Evolutionary conservation across 2,888 invertebrate species (phyloP).

Genomic region (Synanthedon andrenaeformis): DNA sequence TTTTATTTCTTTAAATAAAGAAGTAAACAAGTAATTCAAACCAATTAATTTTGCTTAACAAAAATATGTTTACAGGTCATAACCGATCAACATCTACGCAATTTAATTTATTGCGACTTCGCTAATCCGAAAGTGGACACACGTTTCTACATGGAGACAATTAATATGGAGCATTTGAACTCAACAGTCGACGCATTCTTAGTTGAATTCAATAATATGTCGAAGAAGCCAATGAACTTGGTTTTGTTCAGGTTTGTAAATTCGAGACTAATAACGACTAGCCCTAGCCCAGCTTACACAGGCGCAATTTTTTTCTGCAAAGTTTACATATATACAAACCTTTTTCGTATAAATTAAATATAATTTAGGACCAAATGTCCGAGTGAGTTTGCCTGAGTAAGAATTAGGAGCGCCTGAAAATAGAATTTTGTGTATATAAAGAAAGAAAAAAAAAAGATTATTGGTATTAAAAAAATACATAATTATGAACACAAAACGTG

Average conservation of each 20-base stretch:
- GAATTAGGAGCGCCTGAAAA: no score
- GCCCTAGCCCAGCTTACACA: no score
- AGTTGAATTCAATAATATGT: constrained; percentile 93
- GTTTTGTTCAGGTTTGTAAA: constrained; percentile 81
- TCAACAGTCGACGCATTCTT: constrained; percentile 89
- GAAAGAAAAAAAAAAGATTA: no score
- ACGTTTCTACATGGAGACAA: constrained; percentile 89
- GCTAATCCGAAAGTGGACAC: constrained; percentile 93
- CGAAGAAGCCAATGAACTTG: constrained; percentile 96
- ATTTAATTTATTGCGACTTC: constrained; percentile 94
- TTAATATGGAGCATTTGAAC: constrained; percentile 83
- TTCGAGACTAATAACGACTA: background rate
- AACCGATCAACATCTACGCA: constrained; percentile 84
- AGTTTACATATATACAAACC: background rate
- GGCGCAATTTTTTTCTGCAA: no score
- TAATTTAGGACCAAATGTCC: no score
- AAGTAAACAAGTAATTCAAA: background rate
- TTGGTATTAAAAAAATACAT: no score
- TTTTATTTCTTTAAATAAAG: background rate
- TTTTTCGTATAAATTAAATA: constrained; percentile 5
- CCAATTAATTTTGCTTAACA: background rate
- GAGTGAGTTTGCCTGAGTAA: no score
- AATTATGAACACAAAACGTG: no score
- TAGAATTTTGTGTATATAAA: no score
- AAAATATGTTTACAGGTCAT: constrained; percentile 37